A percentile compares a stretch with the other conserved stretches of the same genome.
These are phyloP conservation scores for Drosophila maculinotata DNA, from an alignment of 2,888 invertebrate species.

Conservation along the genomic window DNA sequence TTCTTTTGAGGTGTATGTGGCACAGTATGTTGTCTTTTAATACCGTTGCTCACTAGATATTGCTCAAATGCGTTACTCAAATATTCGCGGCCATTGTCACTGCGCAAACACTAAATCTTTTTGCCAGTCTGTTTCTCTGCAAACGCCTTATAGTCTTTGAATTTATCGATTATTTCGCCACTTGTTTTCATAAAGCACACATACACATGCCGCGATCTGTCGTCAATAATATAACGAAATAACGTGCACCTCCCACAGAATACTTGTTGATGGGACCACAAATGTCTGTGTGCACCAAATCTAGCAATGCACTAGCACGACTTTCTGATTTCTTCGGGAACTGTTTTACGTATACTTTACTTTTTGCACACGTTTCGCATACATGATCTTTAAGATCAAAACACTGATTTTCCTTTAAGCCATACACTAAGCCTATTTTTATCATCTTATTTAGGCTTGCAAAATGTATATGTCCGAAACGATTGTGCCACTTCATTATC, in stretches of 20 bases:
- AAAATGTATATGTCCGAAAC: no score
- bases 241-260: background rate
- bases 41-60: no score
- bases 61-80: no score
- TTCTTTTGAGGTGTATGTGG: background rate
- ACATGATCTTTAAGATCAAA: no score
- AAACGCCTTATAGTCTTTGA: background rate
- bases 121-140: background rate
- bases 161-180: no score
- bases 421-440: no score
- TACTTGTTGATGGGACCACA: background rate
- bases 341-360: background rate
- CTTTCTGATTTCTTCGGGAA: background rate
- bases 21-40: no score
- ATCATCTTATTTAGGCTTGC: no score
- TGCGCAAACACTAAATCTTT: background rate
- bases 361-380: background rate
- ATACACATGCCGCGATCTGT: background rate
- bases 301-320: background rate
- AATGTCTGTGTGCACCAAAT: background rate
- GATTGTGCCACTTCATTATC: background rate
- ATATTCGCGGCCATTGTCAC: no score
- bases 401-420: no score
- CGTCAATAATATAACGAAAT: no score
- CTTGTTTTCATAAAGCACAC: background rate